Evolutionary conservation across 2,888 invertebrate species (phyloP), one percentile per base, ranked within the genome.

Genomic region (Callimorpha dominula): DNA sequence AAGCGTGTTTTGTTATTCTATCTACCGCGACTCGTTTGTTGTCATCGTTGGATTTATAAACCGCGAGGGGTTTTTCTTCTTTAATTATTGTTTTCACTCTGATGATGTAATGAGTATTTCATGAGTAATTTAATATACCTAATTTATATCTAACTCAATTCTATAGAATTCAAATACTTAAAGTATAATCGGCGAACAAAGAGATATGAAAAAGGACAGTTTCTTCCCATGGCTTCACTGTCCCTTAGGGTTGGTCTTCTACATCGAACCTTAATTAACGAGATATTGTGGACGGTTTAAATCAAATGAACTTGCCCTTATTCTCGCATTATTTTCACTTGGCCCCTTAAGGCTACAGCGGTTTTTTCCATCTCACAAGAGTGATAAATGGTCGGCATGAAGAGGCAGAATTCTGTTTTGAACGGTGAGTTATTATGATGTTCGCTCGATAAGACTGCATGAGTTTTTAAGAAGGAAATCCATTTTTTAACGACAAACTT

Each of bases 351-450:
- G 91, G 85, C 87, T 88, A 83, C 81, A 85, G 89, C 87, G 89
- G 88, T 91, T 92, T 91, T 92, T 92, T 91, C 90, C 85, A 85
- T 87, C 91, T 87, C 87, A 75, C 82, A 76, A 85, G 87, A 86
- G 87, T 92, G 92, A 92, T 92, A 90, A 91, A 92, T 91, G 91
- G 89, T 83, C 76, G 82, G 83, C 86, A 87, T 90, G 90, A 91
- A 92, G 87, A 85, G 86, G 87, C 86, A 80, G 79, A 89, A 88
- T 89, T 90, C 87, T 87, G 87, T 88, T 86, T 86, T 87, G 85
- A 88, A 81, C 73, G 85, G 87, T 86, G 86, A 84, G 81, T 84
- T 88, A 89, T 88, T 89, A 83, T 85, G 76, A 80, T 71, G 72
- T 73, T 73, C 76, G 74, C 72, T 70, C 72, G 78, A 84, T 82